These are phyloP conservation scores for Rhyacichthys aspro DNA, from an alignment of 2,797 vertebrate genomes.

Conservation along the genomic window DNA sequence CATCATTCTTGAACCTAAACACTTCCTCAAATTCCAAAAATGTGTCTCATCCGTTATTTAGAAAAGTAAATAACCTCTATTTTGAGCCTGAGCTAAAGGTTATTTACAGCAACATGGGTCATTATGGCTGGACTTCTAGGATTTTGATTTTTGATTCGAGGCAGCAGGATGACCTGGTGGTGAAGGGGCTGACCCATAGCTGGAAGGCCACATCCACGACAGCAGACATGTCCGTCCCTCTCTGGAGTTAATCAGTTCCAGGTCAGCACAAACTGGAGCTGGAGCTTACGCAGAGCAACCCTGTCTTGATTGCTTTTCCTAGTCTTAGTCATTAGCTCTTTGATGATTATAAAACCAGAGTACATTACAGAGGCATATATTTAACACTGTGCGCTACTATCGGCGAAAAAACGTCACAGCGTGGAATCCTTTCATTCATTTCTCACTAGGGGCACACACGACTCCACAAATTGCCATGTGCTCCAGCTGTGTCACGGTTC, in stretches of 20 bases:
- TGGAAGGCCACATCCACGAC: constrained; percentile 33
- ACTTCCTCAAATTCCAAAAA: no score
- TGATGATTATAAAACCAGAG: constrained; percentile 18
- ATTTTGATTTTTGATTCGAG: constrained; percentile 41
- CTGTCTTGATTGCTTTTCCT: constrained; percentile 25
- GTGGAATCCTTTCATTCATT: constrained; percentile 6
- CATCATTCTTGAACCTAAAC: no score
- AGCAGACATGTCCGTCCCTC: constrained; percentile 33
- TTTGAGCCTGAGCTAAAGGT: no score
- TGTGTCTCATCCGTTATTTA: no score
- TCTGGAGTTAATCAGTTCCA: constrained; percentile 25
- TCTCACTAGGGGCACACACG: constrained; percentile 3
- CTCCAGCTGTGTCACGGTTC: constrained; percentile 13
- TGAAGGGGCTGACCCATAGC: constrained; percentile 39
- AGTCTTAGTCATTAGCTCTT: constrained; percentile 23
- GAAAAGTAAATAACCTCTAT: no score
- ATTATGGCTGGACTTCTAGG: constrained; percentile 20
- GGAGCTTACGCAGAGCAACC: constrained; percentile 25
- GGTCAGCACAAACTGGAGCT: neutral
- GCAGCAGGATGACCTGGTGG: constrained; percentile 28
- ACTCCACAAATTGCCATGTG: constrained; percentile 3
- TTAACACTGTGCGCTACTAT: neutral
- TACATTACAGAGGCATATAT: neutral
- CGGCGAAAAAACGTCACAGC: constrained; percentile 7
- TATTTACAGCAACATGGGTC: constrained; percentile 1